A percentile compares a stretch with the other conserved stretches of the same genome.
These are phyloP conservation scores for Branchellion lobata DNA, from an alignment of 2,888 invertebrate genomes.

Conservation along the genomic window DNA sequence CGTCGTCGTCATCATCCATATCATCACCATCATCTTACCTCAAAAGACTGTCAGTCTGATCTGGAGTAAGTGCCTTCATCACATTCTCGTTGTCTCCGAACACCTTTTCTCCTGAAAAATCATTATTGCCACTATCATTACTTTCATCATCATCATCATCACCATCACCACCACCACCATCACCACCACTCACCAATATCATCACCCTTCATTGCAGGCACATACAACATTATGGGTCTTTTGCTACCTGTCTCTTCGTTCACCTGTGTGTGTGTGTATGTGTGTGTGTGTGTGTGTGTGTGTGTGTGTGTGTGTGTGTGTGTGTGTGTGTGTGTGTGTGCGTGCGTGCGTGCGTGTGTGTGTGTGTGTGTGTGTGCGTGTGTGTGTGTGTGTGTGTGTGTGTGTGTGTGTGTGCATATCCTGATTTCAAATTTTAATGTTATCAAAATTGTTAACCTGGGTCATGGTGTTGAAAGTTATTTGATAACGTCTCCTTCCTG, in stretches of 20 bases:
- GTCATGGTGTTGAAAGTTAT: slow-evolving; percentile 79
- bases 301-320: no score
- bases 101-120: no score
- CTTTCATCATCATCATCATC: slow-evolving; percentile 18
- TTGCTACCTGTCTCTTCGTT: slow-evolving; percentile 82
- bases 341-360: no score
- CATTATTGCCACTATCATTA: not conserved
- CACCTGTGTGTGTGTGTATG: slow-evolving; percentile 57
- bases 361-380: no score
- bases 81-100: slow-evolving; percentile 45
- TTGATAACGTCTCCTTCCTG: slow-evolving; percentile 74
- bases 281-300: no score
- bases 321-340: no score
- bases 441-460: slow-evolving; percentile 68
- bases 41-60: slow-evolving; percentile 57
- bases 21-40: slow-evolving; percentile 52
- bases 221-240: slow-evolving; percentile 73
- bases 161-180: slow-evolving; percentile 11
- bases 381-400: no score
- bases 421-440: no score
- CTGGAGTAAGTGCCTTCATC: slow-evolving; percentile 56
- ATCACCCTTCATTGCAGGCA: slow-evolving; percentile 53
- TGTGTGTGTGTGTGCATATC: no score
- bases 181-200: slow-evolving; percentile 40
- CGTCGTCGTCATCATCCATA: not conserved